Evolutionary conservation across 2,888 invertebrate species (phyloP).

Genomic region (Andrena fulva): DNA sequence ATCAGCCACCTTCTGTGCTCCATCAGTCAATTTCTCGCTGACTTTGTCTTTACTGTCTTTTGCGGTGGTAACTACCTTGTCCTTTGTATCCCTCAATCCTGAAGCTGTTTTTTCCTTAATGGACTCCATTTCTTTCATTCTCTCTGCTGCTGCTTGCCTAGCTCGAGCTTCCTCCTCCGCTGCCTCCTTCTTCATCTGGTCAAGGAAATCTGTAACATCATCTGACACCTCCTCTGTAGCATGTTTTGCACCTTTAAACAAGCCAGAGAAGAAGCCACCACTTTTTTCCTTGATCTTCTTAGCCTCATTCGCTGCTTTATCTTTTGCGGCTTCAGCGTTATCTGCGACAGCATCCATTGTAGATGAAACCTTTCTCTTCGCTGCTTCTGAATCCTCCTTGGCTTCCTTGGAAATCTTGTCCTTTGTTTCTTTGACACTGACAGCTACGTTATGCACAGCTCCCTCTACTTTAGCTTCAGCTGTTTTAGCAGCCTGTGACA

Average conservation of each 20-base stretch:
- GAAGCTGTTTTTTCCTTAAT: background rate
- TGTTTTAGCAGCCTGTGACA: background rate
- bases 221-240: slow-evolving; percentile 65
- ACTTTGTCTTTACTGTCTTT: slow-evolving; percentile 56
- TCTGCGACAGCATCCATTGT: slow-evolving; percentile 58
- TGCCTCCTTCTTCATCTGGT: slow-evolving; percentile 74
- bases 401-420: slow-evolving; percentile 46
- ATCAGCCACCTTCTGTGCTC: slow-evolving; percentile 46
- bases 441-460: slow-evolving; percentile 17
- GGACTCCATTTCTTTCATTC: background rate
- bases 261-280: slow-evolving; percentile 68
- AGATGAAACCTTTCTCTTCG: background rate
- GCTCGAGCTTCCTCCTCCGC: slow-evolving; percentile 63
- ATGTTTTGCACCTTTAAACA: slow-evolving; percentile 70
- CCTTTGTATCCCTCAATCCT: background rate
- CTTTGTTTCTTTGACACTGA: slow-evolving; percentile 49
- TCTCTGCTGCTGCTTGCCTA: background rate
- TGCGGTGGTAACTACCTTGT: background rate
- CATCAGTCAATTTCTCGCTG: background rate
- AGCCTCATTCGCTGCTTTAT: slow-evolving; percentile 79
- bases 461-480: background rate
- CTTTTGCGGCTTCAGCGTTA: slow-evolving; percentile 11
- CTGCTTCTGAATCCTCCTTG: slow-evolving; percentile 63
- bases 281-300: slow-evolving; percentile 64
- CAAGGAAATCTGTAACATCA: slow-evolving; percentile 72